Evolutionary conservation across 2,797 vertebrate genomes (phyloP).

Genomic region (Falco concolor): DNA sequence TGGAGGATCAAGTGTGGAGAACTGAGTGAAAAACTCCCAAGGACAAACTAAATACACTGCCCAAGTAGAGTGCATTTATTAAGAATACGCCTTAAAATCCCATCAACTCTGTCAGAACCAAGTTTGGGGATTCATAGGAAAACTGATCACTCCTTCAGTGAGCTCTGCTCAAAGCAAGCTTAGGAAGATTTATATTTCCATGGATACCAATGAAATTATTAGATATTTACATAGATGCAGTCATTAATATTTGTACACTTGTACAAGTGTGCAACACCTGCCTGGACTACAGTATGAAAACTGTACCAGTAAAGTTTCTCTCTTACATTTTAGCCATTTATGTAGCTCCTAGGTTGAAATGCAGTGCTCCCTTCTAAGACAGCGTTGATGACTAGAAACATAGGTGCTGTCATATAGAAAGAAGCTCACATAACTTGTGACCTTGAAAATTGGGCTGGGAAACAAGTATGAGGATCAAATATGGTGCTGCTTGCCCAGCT

Average conservation of each 20-base stretch:
- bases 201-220: background rate
- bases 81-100: background rate
- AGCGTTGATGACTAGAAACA: background rate
- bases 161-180: background rate
- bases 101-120: background rate
- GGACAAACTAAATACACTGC: background rate
- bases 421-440: background rate
- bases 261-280: background rate
- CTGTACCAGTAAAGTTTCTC: background rate
- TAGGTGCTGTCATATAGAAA: background rate
- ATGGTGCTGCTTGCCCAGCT: background rate
- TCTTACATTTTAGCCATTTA: background rate
- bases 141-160: background rate
- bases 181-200: background rate
- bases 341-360: background rate
- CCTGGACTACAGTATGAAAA: background rate
- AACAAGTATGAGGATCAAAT: background rate
- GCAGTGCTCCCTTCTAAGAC: background rate
- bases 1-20: background rate
- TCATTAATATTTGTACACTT: background rate
- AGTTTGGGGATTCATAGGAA: background rate
- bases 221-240: background rate
- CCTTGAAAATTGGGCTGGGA: background rate
- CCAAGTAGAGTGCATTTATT: background rate
- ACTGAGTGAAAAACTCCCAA: background rate